phyloP scores from a whole-genome alignment of 1,140 invertebrate genomes.

The Pseudoatta argentina region DNA sequence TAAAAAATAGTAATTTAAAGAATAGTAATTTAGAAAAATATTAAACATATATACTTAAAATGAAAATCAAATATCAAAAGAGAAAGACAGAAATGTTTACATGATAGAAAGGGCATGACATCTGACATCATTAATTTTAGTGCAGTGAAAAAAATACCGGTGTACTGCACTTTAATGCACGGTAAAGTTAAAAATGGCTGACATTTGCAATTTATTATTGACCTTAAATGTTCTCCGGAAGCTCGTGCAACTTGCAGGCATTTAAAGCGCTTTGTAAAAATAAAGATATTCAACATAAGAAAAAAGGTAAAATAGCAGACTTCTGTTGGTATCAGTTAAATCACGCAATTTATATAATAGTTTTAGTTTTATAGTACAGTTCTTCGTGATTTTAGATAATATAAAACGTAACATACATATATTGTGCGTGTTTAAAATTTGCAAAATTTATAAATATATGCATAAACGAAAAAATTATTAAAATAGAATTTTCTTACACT shows the following conservation, averaged over 20 bases:
- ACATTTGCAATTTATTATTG: conserved; percentile 60
- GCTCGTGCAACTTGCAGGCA: conserved; percentile 34
- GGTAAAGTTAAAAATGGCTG: conserved; percentile 60
- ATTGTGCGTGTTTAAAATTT: background rate
- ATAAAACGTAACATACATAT: background rate
- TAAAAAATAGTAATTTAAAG: background rate
- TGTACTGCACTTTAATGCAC: conserved; percentile 24
- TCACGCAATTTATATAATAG: background rate
- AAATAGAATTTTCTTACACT: background rate
- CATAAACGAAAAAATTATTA: background rate
- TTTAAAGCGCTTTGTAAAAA: conserved; percentile 59
- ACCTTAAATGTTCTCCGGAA: conserved; percentile 59
- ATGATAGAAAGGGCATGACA: conserved; percentile 22
- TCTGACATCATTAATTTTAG: conserved; percentile 56
- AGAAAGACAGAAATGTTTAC: background rate
- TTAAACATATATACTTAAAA: background rate
- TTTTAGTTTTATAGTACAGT: background rate
- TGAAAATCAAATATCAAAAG: conserved; percentile 11
- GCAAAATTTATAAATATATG: background rate
- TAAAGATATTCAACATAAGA: conserved; percentile 46
- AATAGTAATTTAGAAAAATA: conserved; percentile 3
- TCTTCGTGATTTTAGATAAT: background rate
- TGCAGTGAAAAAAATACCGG: conserved; percentile 39
- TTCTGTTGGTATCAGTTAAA: background rate
- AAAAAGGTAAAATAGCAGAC: conserved; percentile 31